These are phyloP conservation scores for Dinoponera quadriceps DNA, from an alignment of 1,140 invertebrate genomes.

Conservation along the genomic window DNA sequence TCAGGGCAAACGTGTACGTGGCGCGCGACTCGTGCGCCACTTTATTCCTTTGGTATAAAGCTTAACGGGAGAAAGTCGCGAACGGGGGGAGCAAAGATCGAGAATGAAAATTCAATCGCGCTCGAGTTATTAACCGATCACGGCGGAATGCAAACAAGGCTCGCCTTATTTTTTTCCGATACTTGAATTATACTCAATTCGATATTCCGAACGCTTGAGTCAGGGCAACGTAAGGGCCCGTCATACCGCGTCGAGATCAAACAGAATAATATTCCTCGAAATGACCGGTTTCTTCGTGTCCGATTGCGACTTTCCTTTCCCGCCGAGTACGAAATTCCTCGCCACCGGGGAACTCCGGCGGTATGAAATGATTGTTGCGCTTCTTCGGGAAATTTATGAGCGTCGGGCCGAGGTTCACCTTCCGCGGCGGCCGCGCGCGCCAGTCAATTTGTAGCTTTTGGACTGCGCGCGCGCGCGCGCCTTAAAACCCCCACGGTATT, in stretches of 20 bases:
- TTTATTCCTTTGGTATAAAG: constrained; percentile 1
- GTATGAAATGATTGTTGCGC: constrained; percentile 2
- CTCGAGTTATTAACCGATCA: neutral
- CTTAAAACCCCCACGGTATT: constrained; percentile 13
- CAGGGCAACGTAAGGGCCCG: no score
- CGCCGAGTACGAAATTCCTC: constrained; percentile 8
- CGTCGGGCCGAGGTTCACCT: neutral
- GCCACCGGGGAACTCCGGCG: neutral
- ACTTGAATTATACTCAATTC: no score
- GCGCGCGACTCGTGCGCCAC: neutral
- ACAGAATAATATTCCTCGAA: constrained; percentile 1
- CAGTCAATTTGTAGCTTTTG: constrained; percentile 37
- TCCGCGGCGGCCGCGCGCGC: neutral
- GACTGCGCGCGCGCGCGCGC: neutral
- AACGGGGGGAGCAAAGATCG: no score
- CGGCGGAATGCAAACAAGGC: no score
- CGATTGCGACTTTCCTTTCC: neutral
- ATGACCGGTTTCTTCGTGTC: neutral
- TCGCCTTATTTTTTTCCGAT: no score
- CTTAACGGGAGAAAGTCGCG: neutral
- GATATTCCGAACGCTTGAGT: no score
- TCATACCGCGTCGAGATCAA: neutral
- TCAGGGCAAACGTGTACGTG: neutral
- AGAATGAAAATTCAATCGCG: neutral
- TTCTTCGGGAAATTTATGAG: constrained; percentile 35